Evolutionary conservation across 2,797 vertebrate species (phyloP), one percentile per base, ranked within the genome.

Genomic region (Girardinus metallicus): DNA sequence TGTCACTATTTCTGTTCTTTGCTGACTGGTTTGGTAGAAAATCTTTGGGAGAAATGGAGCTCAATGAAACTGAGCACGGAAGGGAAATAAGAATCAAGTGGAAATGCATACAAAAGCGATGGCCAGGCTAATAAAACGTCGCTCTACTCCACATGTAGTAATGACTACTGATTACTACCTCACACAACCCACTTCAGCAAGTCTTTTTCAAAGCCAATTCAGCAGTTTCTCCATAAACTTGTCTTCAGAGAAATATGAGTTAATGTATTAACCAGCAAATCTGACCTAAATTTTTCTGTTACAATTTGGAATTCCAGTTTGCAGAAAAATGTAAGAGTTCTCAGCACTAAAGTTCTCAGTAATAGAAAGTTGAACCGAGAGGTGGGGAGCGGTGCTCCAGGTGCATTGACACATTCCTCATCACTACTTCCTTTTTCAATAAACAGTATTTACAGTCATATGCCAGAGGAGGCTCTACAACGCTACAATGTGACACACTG

Each of bases 341-440:
- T 55, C n/a, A 29, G 11, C 12, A 60, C 11, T 60, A 13, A 31
- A 57, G 13, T 57, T n/a, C 29, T 29, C 46, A 47, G 15, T 16
- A 5, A 47, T 18, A 15, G n/a, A 31, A 34, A 7, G 55, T 57
- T 11, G 26, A 60, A 60, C 57, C 13, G 2, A 62, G 80, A 9
- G 23, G 34, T 21, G 23, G 4, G 23, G 53, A 44, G 44, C 31
- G 41, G 8, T 7, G 47, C 47, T 49, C 47, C 57, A 60, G 68
- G 78, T 85, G 74, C 60, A 49, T 64, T 70, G 47, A 74, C 78
- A 85, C 85, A 75, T 78, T 86, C 84, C 80, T 83, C 77, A 77
- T 82, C 53, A 77, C 83, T 85, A 89, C 74, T 83, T 92, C 86
- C 72, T 81, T 81, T 78, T 47, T 80, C 75, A 70, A 55, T 51